Conservation (phyloP, 2,888 invertebrate species). For the Bursaphelenchus okinawaensis region DNA sequence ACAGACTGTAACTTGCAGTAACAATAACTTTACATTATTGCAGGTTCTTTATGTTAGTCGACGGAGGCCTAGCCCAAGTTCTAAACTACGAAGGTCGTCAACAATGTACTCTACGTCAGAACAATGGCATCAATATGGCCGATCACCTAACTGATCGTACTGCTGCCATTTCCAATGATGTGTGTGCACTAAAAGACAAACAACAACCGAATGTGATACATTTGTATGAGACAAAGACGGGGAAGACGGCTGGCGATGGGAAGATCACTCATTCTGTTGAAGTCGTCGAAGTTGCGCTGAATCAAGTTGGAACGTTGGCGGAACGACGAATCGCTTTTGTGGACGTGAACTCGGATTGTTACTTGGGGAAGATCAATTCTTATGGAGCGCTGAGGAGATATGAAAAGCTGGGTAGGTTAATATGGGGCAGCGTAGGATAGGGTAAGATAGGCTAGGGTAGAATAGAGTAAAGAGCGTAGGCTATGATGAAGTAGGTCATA, state of each 20-base stretch:
- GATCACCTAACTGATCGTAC: slow-evolving; percentile 69
- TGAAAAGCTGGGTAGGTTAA: slow-evolving; percentile 69
- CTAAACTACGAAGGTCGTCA: slow-evolving; percentile 85
- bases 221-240: slow-evolving; percentile 74
- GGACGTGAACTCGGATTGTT: slow-evolving; percentile 81
- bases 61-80: slow-evolving; percentile 75
- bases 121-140: neutral
- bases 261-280: slow-evolving; percentile 72
- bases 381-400: slow-evolving; percentile 67
- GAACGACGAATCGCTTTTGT: slow-evolving; percentile 80
- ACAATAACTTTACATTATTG: slow-evolving; percentile 43
- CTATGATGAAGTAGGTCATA: too few relatives aligned
- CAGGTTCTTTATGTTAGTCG: slow-evolving; percentile 83
- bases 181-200: slow-evolving; percentile 78
- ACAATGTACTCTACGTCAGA: slow-evolving; percentile 19
- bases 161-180: slow-evolving; percentile 78
- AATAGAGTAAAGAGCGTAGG: too few relatives aligned
- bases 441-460: too few relatives aligned
- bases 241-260: slow-evolving; percentile 71
- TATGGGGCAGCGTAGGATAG: too few relatives aligned
- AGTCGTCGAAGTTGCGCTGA: slow-evolving; percentile 75
- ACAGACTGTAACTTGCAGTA: too few relatives aligned
- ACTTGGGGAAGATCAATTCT: slow-evolving; percentile 69
- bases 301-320: slow-evolving; percentile 71
- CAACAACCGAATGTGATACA: slow-evolving; percentile 72